Evolutionary conservation across 2,888 invertebrate species (phyloP).

Genomic region (Amblyteles armatorius): DNA sequence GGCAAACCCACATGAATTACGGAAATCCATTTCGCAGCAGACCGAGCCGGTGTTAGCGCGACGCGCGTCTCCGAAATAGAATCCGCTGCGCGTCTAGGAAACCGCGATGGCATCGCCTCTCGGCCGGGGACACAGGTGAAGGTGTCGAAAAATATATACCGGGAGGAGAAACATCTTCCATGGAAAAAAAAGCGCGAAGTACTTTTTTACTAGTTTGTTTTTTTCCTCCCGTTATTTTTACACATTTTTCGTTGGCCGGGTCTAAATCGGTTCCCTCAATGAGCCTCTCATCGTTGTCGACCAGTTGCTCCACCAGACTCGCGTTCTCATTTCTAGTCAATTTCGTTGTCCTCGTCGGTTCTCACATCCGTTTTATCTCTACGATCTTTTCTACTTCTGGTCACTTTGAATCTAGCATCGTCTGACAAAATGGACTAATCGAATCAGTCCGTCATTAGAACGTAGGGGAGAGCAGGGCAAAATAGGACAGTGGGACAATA

Average conservation of each 20-base stretch:
- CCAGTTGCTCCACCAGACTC: no score
- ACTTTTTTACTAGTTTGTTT: neutral
- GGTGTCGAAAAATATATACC: slow-evolving; percentile 33
- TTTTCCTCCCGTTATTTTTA: neutral
- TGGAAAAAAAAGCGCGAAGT: neutral
- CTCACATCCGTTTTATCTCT: no score
- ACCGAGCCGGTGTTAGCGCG: slow-evolving; percentile 26
- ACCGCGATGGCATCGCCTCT: slow-evolving; percentile 36
- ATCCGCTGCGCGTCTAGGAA: slow-evolving; percentile 44
- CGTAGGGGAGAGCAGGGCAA: no score
- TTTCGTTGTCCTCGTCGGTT: no score
- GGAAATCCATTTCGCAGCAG: slow-evolving; percentile 44
- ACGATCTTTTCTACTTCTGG: no score
- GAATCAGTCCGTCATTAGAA: no score
- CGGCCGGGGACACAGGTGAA: slow-evolving; percentile 54
- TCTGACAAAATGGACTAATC: no score
- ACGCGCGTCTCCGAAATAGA: slow-evolving; percentile 60
- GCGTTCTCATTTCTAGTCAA: no score
- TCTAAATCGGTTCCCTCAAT: no score
- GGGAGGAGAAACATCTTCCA: neutral
- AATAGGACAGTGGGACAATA: no score
- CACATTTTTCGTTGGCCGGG: neutral
- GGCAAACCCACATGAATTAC: slow-evolving; percentile 24
- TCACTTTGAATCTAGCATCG: no score
- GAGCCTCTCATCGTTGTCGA: no score